Base-by-base conservation (phyloP, 2,797 vertebrate genomes). In the Pelochelys cantorii region DNA sequence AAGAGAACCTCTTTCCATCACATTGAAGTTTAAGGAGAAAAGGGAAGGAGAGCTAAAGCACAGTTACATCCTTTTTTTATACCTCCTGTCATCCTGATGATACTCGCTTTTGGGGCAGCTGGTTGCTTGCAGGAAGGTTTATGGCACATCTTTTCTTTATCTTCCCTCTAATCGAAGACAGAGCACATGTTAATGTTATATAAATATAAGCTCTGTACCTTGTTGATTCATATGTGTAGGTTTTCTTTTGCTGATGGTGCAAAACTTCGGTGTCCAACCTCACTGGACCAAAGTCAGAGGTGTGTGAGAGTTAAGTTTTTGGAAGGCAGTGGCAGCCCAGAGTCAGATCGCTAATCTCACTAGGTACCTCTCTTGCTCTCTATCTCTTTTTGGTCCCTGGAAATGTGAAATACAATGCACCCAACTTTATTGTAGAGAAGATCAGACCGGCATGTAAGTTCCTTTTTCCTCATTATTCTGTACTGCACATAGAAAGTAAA, bases 1-100 rank as follows among this genome's bases (percentile, higher is more conserved):
- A 95, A 95, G 94, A 94, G 93, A 90, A 95, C 87, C 94, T 96
- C 92, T 95, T 93, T 81, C 84, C 83, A 90, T 88, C 91, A 79
- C 0, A 25, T 90, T 95, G 42, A 48, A 48, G 42, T 48, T 48
- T 48, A 48, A 48, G 42, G 8, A 48, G 7, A 48, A 48, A 48
- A 48, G 42, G 42, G 42, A 48, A 48, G 42, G 42, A 8, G 42
- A 48, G 42, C 42, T 91, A 86, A 94, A 92, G 89, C 91, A 93
- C 79, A 34, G 60, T 86, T 85, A 8, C 22, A 42, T 7, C 65
- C 31, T 18, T 68, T 68, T 17, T 68, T n/a, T 23, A 42, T 25
- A 42, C 37, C 37, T 27, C 37, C 71, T 75, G 11, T 48, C 34
- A 75, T 75, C 71, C 25, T 42, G 27, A 75, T 25, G 71, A 25